phyloP scores from a whole-genome alignment of 2,797 vertebrate species.

The Nasua narica region DNA sequence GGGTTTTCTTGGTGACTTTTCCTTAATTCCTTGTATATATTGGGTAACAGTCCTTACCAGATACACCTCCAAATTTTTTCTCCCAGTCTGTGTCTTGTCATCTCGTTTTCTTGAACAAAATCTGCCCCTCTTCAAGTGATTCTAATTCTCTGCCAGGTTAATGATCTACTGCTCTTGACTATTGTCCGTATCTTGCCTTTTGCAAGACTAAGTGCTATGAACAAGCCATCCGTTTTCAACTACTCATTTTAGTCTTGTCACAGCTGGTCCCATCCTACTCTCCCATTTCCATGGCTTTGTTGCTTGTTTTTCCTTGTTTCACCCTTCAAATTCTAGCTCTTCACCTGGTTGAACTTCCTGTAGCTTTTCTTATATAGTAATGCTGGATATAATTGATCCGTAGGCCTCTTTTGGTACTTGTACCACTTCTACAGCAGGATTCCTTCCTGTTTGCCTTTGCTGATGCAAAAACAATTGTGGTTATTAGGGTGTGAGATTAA shows the following conservation, averaged over 20 bases:
- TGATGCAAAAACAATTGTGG: background rate
- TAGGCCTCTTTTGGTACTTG: background rate
- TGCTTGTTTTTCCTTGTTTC: background rate
- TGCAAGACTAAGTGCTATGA: background rate
- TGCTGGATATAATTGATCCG: background rate
- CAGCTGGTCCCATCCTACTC: background rate
- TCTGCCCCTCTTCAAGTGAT: background rate
- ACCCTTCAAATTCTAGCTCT: background rate
- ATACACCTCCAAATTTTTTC: background rate
- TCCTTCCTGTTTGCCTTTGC: background rate
- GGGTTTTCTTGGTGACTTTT: background rate
- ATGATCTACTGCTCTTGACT: background rate
- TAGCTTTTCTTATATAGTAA: background rate
- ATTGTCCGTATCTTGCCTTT: background rate
- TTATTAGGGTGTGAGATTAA: background rate
- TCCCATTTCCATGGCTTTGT: background rate
- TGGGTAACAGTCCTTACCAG: background rate
- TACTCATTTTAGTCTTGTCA: background rate
- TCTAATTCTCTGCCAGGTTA: background rate
- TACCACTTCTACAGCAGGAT: background rate
- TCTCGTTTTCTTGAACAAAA: background rate
- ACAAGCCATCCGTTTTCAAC: background rate
- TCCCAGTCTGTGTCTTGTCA: background rate
- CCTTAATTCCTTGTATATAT: slow-evolving; percentile 25
- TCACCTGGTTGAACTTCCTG: background rate